These are phyloP conservation scores for Anthonomus grandis DNA, from an alignment of 1,140 invertebrate genomes.

Conservation along the genomic window DNA sequence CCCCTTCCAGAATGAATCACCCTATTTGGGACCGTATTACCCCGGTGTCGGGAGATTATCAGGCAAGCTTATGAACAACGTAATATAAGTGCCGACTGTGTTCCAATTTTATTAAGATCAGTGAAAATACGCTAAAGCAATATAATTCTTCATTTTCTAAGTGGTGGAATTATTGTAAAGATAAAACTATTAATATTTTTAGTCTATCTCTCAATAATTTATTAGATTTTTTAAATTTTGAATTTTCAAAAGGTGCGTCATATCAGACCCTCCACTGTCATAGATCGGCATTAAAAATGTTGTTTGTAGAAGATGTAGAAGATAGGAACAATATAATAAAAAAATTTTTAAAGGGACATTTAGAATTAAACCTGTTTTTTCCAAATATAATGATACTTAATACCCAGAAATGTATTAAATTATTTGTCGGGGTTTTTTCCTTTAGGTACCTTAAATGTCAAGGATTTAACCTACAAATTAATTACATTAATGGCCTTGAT, in stretches of 20 bases:
- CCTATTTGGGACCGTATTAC: background rate
- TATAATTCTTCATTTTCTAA: no score
- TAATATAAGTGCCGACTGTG: background rate
- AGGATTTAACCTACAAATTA: background rate
- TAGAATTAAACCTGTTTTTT: slow-evolving; percentile 2
- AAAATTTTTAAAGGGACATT: background rate
- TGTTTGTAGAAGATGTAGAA: background rate
- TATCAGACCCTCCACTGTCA: background rate
- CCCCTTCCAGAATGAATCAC: background rate
- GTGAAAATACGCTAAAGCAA: background rate
- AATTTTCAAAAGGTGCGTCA: background rate
- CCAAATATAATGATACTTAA: no score
- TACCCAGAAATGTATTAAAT: background rate
- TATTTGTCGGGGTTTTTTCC: background rate
- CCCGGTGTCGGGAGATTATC: slow-evolving; percentile 1
- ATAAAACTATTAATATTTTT: no score
- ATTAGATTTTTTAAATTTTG: background rate
- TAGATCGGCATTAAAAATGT: background rate
- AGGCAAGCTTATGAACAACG: background rate
- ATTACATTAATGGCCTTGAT: background rate
- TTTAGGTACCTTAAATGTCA: background rate
- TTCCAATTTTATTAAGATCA: background rate
- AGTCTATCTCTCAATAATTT: background rate
- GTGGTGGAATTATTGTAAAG: no score
- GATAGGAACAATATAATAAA: background rate